phyloP scores from a whole-genome alignment of 2,113 vertebrate species.

The Pleuronectes platessa region DNA sequence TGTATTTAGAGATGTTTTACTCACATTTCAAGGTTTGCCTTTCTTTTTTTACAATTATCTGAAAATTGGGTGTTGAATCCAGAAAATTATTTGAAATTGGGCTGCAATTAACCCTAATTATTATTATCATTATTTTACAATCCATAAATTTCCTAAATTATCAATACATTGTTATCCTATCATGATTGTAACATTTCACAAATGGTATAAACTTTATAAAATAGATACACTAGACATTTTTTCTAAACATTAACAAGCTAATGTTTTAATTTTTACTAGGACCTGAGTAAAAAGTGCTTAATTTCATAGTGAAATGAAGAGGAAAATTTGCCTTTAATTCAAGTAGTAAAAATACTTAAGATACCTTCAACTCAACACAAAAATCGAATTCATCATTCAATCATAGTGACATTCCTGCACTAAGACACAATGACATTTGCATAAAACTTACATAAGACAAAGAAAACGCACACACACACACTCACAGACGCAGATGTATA shows the following conservation, averaged over 20 bases:
- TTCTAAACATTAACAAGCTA: no score
- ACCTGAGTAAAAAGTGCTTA: neutral
- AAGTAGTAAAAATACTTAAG: neutral
- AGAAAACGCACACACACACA: conserved; percentile 2
- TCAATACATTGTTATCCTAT: no score
- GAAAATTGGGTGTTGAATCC: neutral
- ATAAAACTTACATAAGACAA: neutral
- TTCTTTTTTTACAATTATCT: neutral
- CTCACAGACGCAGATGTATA: neutral
- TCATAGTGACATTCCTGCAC: neutral
- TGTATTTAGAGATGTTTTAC: neutral
- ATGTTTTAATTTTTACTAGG: no score
- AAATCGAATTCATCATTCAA: no score
- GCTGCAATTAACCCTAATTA: neutral
- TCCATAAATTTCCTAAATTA: neutral
- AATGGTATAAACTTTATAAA: neutral
- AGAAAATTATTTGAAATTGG: neutral
- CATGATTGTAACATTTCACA: neutral
- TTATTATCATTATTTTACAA: no score
- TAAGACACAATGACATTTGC: neutral
- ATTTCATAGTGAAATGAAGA: neutral
- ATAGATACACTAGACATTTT: no score
- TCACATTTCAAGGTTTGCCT: neutral
- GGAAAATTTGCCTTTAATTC: neutral
- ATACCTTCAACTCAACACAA: neutral